These are phyloP conservation scores for Choloepus didactylus DNA, from an alignment of 2,797 vertebrate species.

Conservation along the genomic window DNA sequence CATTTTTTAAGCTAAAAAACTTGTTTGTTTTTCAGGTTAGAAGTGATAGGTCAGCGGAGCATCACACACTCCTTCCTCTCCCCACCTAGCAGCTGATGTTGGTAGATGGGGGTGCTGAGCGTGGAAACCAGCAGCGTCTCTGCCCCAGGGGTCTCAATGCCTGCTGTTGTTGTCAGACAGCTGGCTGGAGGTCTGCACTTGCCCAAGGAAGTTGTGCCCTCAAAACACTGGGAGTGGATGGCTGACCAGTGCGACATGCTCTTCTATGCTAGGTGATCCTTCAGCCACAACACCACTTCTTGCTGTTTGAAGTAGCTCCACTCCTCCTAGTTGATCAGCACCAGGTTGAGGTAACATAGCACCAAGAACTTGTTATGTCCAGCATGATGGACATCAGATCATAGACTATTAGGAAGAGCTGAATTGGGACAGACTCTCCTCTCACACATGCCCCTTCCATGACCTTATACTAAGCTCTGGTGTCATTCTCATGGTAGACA, in stretches of 20 bases:
- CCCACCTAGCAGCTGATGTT: constrained; percentile 56
- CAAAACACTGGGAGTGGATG: constrained; percentile 97
- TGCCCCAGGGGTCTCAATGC: constrained; percentile 85
- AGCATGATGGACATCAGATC: constrained; percentile 98
- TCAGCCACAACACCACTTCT: constrained; percentile 99
- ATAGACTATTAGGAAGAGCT: constrained; percentile 97
- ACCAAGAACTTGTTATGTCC: constrained; percentile 99
- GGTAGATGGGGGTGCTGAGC: constrained; percentile 47
- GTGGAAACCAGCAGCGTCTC: constrained; percentile 70
- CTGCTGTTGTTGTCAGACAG: constrained; percentile 87
- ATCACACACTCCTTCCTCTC: constrained; percentile 65
- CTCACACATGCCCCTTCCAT: constrained; percentile 99
- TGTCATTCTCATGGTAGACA: constrained; percentile 98
- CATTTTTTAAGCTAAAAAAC: constrained; percentile 80
- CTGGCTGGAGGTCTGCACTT: constrained; percentile 87
- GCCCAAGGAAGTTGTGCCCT: constrained; percentile 91
- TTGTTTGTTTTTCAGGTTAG: constrained; percentile 85
- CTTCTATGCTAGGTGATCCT: constrained; percentile 98
- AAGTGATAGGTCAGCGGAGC: constrained; percentile 66
- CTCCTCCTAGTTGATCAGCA: constrained; percentile 98
- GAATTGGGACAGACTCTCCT: constrained; percentile 99
- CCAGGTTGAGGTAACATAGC: constrained; percentile 99
- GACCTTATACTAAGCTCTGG: constrained; percentile 99
- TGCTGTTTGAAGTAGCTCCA: constrained; percentile 99
- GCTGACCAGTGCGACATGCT: constrained; percentile 99